These are phyloP conservation scores for Linnaemya tessellans DNA, from an alignment of 2,888 invertebrate species.

Conservation along the genomic window DNA sequence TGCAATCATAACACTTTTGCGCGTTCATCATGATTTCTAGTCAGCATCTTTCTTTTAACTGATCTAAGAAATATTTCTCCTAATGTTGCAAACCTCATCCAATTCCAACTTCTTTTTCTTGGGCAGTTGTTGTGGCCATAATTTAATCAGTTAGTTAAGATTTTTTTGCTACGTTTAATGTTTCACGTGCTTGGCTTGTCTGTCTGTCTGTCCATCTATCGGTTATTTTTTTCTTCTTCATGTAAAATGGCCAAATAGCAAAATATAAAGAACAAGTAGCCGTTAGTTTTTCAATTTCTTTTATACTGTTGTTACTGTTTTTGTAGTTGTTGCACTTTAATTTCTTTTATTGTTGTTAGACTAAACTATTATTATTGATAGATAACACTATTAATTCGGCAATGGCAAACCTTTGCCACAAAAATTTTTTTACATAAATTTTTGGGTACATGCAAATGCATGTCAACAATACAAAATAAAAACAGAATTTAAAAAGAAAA, in stretches of 20 bases:
- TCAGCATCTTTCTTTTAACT: constrained; percentile 70
- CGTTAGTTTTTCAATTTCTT: constrained; percentile 60
- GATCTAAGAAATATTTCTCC: constrained; percentile 53
- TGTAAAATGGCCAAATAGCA: constrained; percentile 42
- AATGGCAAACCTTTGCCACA: neutral
- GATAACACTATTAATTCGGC: neutral
- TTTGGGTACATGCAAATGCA: too few relatives aligned
- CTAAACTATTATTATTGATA: constrained; percentile 34
- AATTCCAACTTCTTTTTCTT: constrained; percentile 46
- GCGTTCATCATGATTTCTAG: constrained; percentile 61
- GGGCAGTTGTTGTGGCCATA: constrained; percentile 43
- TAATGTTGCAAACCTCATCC: constrained; percentile 61
- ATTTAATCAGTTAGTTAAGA: constrained; percentile 60
- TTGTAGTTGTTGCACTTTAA: constrained; percentile 17
- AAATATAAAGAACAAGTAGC: constrained; percentile 54
- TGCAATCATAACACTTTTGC: constrained; percentile 47
- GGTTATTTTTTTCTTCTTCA: constrained; percentile 33
- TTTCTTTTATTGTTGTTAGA: constrained; percentile 37
- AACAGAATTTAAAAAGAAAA: too few relatives aligned
- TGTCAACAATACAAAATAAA: too few relatives aligned
- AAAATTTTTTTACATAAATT: too few relatives aligned
- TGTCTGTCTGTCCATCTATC: neutral
- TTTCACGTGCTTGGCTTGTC: constrained; percentile 2
- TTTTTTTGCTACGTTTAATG: constrained; percentile 29
- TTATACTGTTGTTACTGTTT: constrained; percentile 33